Evolutionary conservation across 2,113 vertebrate genomes (phyloP).

Genomic region (Craseonycteris thonglongyai): DNA sequence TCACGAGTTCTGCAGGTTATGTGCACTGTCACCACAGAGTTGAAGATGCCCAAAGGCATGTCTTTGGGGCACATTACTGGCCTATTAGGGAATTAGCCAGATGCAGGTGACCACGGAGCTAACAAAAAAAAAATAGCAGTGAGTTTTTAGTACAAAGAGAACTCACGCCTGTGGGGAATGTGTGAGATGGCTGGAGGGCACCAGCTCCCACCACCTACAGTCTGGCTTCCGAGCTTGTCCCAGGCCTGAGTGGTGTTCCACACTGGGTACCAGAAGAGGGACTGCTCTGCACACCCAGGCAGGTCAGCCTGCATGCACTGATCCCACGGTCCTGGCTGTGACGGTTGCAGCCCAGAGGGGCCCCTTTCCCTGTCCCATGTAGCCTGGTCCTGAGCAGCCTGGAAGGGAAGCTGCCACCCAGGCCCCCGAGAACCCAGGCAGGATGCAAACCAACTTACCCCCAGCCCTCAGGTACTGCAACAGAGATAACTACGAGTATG

Average conservation of each 20-base stretch:
- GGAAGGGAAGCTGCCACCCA: too few species aligned
- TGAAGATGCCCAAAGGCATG: too few species aligned
- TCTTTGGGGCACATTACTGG: not conserved
- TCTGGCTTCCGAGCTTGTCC: not conserved
- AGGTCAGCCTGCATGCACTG: not conserved
- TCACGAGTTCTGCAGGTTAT: rapidly evolving
- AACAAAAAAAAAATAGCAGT: rapidly evolving
- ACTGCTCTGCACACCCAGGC: rapidly evolving
- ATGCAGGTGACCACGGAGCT: rapidly evolving
- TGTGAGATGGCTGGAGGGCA: rapidly evolving
- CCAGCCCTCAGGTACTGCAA: not conserved
- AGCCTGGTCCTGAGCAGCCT: not conserved
- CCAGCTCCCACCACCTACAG: rapidly evolving
- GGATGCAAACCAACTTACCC: rapidly evolving
- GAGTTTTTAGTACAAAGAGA: too few species aligned
- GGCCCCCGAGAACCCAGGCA: not conserved
- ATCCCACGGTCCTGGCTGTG: not conserved
- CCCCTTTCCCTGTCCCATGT: rapidly evolving
- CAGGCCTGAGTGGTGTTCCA: rapidly evolving
- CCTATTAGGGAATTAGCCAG: not conserved
- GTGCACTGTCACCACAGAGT: rapidly evolving
- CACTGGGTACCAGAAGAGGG: rapidly evolving
- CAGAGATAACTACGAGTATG: not conserved
- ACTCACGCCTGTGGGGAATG: rapidly evolving
- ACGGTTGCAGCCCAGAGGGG: not conserved